Evolutionary conservation across 2,797 vertebrate genomes (phyloP).

Genomic region (Trachurus trachurus): DNA sequence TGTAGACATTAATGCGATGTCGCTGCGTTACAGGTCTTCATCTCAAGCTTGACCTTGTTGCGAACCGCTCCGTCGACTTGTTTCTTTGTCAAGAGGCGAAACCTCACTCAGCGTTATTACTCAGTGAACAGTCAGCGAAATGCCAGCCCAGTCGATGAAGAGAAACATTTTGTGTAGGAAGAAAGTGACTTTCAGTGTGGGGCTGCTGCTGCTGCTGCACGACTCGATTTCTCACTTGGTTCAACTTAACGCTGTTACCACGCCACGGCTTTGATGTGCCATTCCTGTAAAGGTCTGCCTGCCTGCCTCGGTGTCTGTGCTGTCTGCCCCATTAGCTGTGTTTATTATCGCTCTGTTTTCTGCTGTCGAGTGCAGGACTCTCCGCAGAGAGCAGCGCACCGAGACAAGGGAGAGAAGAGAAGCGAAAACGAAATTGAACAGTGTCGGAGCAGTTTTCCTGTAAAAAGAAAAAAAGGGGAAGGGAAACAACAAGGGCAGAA

Average conservation of each 20-base stretch:
- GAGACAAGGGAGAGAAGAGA: conserved; percentile 44
- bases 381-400: conserved; percentile 63
- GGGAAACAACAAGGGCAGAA: background rate
- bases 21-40: conserved; percentile 36
- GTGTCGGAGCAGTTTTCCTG: conserved; percentile 36
- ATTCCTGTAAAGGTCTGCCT: conserved; percentile 32
- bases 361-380: conserved; percentile 55
- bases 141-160: conserved; percentile 50
- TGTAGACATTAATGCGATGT: conserved; percentile 31
- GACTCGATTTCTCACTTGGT: conserved; percentile 40
- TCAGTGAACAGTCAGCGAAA: conserved; percentile 75
- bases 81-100: conserved; percentile 78
- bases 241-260: conserved; percentile 43
- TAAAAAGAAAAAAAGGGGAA: background rate
- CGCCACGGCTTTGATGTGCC: conserved; percentile 24
- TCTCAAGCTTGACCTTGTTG: conserved; percentile 83
- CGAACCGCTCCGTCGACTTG: conserved; percentile 73
- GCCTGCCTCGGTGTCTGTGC: conserved; percentile 17
- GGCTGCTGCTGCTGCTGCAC: conserved; percentile 4
- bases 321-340: conserved; percentile 30
- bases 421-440: conserved; percentile 53
- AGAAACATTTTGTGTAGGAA: conserved; percentile 44
- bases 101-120: conserved; percentile 45
- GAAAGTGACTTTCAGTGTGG: conserved; percentile 66
- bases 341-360: conserved; percentile 56